Evolutionary conservation across 2,888 invertebrate species (phyloP), one percentile per base, ranked within the genome.

Genomic region (Hypsopygia costalis): DNA sequence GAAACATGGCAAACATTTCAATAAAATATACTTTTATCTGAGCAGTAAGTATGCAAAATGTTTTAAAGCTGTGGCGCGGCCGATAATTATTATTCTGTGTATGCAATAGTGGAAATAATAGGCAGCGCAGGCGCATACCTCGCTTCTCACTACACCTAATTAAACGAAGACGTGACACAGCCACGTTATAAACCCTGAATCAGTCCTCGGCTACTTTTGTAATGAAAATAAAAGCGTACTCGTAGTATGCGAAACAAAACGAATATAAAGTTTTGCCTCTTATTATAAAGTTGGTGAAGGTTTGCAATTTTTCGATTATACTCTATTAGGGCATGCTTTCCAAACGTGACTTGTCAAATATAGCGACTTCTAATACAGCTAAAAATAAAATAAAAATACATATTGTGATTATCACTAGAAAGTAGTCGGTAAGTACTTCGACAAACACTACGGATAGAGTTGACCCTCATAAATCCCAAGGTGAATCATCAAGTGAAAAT

Each of bases 111-210:
- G 61, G 56, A 71, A 71, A 73, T 73, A 78, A 76, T 72, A 78
- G 73, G 54, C 57, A 44, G 59, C 61, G 69, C 66, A 52, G 51
- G 61, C 66, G 70, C 71, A 74, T 66, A 65, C 70, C 61, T 52
- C 55, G 52, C 62, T 55, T 52, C 62, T 35, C 55, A 62, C 74
- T 67, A 69, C 80, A 70, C 80, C 81, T 82, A 81, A 83, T 82
- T 83, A 83, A 81, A 79, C 73, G 59, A 62, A 58, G 73, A 79
- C 80, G 80, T 81, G 81, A 82, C 78, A 77, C 70, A 62, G 71
- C 70, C 67, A 60, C 74, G 68, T 77, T 80, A 82, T 81, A 83
- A 75, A 79, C 81, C 78, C 81, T 68, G 75, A 78, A 81, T 79
- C 78, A 74, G 62, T 70, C 60, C 62, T 63, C 59, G 53, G 62